These are phyloP conservation scores for Liposcelis brunnea DNA, from an alignment of 2,888 invertebrate species.

Conservation along the genomic window DNA sequence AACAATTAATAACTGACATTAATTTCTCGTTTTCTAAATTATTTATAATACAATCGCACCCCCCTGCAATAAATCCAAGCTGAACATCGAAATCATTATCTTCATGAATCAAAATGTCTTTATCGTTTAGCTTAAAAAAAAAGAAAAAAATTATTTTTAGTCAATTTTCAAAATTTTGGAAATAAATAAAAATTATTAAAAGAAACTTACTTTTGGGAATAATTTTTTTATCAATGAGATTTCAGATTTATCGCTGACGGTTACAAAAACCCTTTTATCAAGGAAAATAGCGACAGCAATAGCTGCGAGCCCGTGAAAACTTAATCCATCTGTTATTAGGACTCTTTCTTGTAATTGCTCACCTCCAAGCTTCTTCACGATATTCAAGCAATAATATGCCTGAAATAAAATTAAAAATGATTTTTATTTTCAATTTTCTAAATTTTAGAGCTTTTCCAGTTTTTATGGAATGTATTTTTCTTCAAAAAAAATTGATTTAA, in stretches of 20 bases:
- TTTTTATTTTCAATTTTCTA: too few relatives aligned
- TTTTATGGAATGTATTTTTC: too few relatives aligned
- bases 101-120: constrained; percentile 10
- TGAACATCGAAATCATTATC: constrained; percentile 13
- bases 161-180: background rate
- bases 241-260: constrained; percentile 27
- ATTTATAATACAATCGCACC: constrained; percentile 33
- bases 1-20: constrained; percentile 33
- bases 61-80: constrained; percentile 13
- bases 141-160: background rate
- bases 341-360: constrained; percentile 26
- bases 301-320: constrained; percentile 40
- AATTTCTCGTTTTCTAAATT: constrained; percentile 37
- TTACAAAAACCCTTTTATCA: constrained; percentile 34
- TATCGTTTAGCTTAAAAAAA: background rate
- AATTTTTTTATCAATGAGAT: background rate
- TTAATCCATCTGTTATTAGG: constrained; percentile 34
- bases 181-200: background rate
- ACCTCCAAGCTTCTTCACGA: background rate
- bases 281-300: constrained; percentile 34
- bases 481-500: too few relatives aligned
- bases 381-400: background rate
- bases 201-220: background rate
- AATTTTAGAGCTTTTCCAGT: too few relatives aligned
- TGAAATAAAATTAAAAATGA: too few relatives aligned